phyloP scores from a whole-genome alignment of 2,797 vertebrate species.

The Sebastiscus albofasciatus region DNA sequence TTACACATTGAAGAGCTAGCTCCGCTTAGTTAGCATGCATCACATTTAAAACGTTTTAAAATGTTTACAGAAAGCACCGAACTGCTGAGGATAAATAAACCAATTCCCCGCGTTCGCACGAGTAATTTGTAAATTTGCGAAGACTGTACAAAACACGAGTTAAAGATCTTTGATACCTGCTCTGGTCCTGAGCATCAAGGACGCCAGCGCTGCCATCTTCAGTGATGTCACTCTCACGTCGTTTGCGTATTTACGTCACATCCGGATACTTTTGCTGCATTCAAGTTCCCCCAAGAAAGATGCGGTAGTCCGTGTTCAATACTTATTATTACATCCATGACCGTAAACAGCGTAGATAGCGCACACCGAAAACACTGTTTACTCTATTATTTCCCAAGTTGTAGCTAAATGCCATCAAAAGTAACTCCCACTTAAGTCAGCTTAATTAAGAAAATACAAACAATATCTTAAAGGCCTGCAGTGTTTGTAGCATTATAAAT shows the following conservation, averaged over 20 bases:
- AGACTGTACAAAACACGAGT: neutral
- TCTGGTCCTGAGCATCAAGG: slow-evolving; percentile 71
- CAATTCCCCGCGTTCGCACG: accelerated
- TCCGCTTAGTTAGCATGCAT: neutral
- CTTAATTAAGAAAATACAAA: neutral
- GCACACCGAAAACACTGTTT: neutral
- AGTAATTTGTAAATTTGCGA: accelerated
- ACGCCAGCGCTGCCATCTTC: slow-evolving; percentile 79
- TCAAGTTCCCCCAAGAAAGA: neutral
- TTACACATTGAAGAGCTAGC: neutral
- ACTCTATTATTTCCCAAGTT: accelerated
- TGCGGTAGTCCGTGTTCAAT: accelerated
- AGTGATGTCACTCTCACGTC: neutral
- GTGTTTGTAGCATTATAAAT: neutral
- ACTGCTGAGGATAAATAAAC: accelerated
- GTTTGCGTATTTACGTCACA: slow-evolving; percentile 6
- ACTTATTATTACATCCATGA: too few relatives aligned
- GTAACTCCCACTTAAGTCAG: too few relatives aligned
- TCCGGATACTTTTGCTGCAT: slow-evolving; percentile 11
- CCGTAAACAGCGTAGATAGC: neutral
- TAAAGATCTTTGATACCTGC: slow-evolving; percentile 43
- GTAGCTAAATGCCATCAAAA: neutral
- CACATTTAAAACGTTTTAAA: neutral
- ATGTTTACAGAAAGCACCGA: accelerated
- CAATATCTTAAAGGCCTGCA: neutral